Evolutionary conservation across 2,888 invertebrate genomes (phyloP).

Genomic region (Lepidonotus clava): DNA sequence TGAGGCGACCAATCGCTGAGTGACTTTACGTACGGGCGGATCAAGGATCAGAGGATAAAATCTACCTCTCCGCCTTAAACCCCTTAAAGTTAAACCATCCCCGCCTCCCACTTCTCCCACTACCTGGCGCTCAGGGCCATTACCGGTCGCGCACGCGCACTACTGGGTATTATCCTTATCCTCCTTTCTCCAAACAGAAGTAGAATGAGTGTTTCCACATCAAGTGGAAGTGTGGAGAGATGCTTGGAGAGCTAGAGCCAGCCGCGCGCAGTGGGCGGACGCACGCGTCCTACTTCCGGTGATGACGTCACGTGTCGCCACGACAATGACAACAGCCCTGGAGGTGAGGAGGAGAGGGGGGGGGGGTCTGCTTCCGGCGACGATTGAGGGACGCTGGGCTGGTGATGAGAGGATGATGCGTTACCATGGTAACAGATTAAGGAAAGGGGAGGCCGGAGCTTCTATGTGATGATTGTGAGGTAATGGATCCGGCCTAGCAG

Average conservation of each 20-base stretch:
- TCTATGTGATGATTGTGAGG: background rate
- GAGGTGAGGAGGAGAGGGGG: too few species aligned
- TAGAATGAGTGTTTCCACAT: too few species aligned
- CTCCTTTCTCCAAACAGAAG: too few species aligned
- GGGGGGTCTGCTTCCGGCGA: background rate
- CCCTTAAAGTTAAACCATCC: too few species aligned
- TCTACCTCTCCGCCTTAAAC: too few species aligned
- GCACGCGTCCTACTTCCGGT: background rate
- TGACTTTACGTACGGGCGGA: too few species aligned
- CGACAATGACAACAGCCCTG: background rate
- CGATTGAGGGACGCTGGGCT: background rate
- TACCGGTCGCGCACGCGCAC: background rate
- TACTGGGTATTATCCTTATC: too few species aligned
- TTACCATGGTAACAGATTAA: constrained; percentile 9
- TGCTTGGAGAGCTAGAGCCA: background rate
- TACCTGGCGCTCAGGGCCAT: too few species aligned
- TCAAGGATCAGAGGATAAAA: too few species aligned
- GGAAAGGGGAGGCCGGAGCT: background rate
- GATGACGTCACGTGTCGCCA: background rate
- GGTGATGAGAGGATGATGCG: background rate
- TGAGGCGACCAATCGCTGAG: too few species aligned
- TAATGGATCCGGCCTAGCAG: background rate
- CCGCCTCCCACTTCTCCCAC: background rate
- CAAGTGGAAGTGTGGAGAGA: too few species aligned
- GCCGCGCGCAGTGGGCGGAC: background rate